Conservation (phyloP, 2,113 vertebrate species). For the Oryzias curvinotus region DNA sequence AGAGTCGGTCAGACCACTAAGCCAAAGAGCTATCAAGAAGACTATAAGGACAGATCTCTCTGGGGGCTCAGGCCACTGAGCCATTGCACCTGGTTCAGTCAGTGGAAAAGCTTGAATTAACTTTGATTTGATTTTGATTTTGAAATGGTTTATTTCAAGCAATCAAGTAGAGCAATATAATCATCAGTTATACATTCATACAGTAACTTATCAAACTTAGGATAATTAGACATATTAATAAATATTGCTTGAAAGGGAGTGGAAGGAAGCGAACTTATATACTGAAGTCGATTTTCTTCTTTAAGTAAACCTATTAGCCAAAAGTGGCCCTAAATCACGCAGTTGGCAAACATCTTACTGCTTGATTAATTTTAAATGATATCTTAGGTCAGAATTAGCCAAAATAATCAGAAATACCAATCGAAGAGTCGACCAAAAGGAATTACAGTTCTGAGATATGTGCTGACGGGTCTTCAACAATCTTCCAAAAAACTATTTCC, state of each 20-base stretch:
- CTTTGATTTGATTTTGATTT: too few relatives aligned
- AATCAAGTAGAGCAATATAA: too few relatives aligned
- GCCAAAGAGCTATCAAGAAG: constrained; percentile 46
- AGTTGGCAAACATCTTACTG: background rate
- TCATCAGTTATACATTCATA: too few relatives aligned
- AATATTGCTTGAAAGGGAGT: too few relatives aligned
- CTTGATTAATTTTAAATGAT: constrained; percentile 10
- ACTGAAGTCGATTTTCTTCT: constrained; percentile 13
- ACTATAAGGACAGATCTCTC: constrained; percentile 34
- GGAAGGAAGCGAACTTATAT: too few relatives aligned
- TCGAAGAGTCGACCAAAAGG: background rate
- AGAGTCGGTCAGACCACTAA: constrained; percentile 46
- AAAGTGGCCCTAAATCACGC: background rate
- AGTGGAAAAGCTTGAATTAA: constrained; percentile 22
- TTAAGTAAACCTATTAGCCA: background rate
- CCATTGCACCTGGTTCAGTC: constrained; percentile 1
- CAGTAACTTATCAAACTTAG: too few relatives aligned
- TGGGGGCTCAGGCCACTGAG: constrained; percentile 18
- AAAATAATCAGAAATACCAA: background rate
- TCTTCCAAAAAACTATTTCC: constrained; percentile 42
- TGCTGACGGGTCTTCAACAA: constrained; percentile 27
- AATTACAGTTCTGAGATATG: constrained; percentile 18
- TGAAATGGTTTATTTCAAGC: too few relatives aligned
- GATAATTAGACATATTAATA: too few relatives aligned
- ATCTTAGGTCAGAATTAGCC: constrained; percentile 14